Evolutionary conservation across 2,113 vertebrate species (phyloP), one percentile per base, ranked within the genome.

Genomic region (Trichechus manatus): DNA sequence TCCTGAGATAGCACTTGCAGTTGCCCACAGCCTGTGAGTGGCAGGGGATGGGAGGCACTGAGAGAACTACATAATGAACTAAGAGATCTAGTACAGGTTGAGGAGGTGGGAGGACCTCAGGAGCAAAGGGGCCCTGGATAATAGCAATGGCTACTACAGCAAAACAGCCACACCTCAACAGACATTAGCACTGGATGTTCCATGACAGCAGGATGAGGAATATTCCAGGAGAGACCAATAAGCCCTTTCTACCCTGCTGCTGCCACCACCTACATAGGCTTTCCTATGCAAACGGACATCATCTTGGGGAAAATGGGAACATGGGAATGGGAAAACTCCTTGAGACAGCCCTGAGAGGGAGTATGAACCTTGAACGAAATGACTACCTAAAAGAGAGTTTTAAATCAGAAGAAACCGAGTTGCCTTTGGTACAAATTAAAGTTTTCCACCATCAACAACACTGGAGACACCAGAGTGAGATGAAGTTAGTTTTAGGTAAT

Each of bases 371-470:
- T 63, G 44, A 79, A 72, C 72, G 59, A 42, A 95, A 88, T 63
- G 50, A 82, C 3, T 78, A n/a, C 36, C 64, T 59, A 78, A 83
- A 88, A 75, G 33, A 87, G 36, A 88, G 17, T 82, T 89, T 89
- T 92, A 47, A 70, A 90, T 86, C 75, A 85, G 8, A 91, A 82
- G 78, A 91, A 95, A 87, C 5, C 27, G 5, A 53, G 39, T 74
- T 82, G 15, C 59, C 70, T 66, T 90, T 59, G 53, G 80, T 61
- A 22, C 47, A 53, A 39, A 2, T 77, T 90, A 81, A 79, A 81
- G 13, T 39, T 90, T 96, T 33, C 39, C 33, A 79, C 31, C 50
- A 53, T 53, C 44, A 86, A 29, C 56, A 64, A 95, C 82, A 84
- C 9, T 66, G 64, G 20, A 79, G 39, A 50, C 17, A 13, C n/a